Percentiles rank a stretch among this genome's conserved stretches.
Conservation (phyloP, 2,113 vertebrate genomes). For the Rhizomys pruinosus region DNA sequence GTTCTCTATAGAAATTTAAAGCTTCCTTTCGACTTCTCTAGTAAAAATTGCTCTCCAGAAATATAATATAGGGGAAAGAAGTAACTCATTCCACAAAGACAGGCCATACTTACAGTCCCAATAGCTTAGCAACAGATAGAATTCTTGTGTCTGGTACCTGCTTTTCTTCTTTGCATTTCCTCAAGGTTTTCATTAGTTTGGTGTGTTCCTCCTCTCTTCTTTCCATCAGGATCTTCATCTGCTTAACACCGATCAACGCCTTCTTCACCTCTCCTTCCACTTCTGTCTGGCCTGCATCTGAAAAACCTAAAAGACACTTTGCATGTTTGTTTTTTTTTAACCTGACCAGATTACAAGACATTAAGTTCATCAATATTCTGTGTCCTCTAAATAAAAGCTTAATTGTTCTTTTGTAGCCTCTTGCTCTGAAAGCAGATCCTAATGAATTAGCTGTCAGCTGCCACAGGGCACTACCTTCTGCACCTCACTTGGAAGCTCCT, state of each 20-base stretch:
- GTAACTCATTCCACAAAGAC: not conserved
- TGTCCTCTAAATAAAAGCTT: slow-evolving; percentile 34
- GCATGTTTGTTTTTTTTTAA: not conserved
- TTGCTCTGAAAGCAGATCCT: not conserved
- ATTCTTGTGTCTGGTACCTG: slow-evolving; percentile 85
- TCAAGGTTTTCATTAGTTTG: slow-evolving; percentile 91
- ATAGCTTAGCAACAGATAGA: not conserved
- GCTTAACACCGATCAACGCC: slow-evolving; percentile 92
- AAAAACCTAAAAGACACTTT: slow-evolving; percentile 86
- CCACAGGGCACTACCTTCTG: not conserved
- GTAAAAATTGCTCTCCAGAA: not conserved
- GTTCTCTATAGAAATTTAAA: slow-evolving; percentile 31
- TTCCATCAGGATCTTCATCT: slow-evolving; percentile 94
- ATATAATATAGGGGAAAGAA: not conserved
- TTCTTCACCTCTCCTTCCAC: slow-evolving; percentile 90
- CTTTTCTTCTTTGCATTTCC: slow-evolving; percentile 92
- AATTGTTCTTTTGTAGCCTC: slow-evolving; percentile 33
- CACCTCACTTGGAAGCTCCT: slow-evolving; percentile 12
- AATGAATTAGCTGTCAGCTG: slow-evolving; percentile 41
- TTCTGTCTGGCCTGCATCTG: slow-evolving; percentile 87
- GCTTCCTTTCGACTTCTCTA: not conserved
- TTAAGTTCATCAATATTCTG: slow-evolving; percentile 17
- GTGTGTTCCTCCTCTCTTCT: slow-evolving; percentile 91
- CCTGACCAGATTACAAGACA: slow-evolving; percentile 50
- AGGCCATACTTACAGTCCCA: not conserved